Base-by-base conservation (phyloP, 2,888 invertebrate genomes). In the Trypoxylon attenuatum region DNA sequence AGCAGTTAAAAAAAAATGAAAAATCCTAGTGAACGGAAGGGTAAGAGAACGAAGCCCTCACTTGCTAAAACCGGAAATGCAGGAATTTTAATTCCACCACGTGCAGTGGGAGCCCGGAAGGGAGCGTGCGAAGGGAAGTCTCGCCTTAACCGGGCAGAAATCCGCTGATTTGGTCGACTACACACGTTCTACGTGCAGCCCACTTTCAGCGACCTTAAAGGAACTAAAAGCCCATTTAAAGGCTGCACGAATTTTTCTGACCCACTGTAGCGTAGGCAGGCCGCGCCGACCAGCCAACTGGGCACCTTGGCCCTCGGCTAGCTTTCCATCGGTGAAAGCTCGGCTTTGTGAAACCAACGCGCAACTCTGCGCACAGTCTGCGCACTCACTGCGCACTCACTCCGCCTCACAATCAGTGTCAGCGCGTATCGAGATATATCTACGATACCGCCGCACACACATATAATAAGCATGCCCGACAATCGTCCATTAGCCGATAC, bases 251-350 rank as follows among this genome's bases (percentile, higher is more conserved):
- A 75, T 76, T 75, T 75, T 75, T 75, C 21, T 67, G 75, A 76
- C 76, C 75, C 68, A 76, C 73, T 76, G 69, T 58, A 5, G 50
- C 46, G 49, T 42, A 38, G 29, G 21, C 50, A 16, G 22, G 25
- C 27, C 22, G 33, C 4, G 13, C 41, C 45, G 43, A 50, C 59
- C 49, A 53, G 38, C 52, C 41, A 54, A 25, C 8, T 51, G 53
- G 53, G 71, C 76, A 80, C 77, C 79, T 79, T 78, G 79, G 79
- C 77, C 82, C 78, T 75, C 79, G 80, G 78, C 77, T 79, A 81
- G 82, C 82, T 82, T 82, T 82, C 79, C 80, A 75, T 70, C 77
- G 80, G 82, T 79, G 82, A 82, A 83, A 82, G 81, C 82, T 82
- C 70, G 61, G 39, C 73, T 74, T 72, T 63, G 73, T 66, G 72